A percentile compares a stretch with the other conserved stretches of the same genome.
phyloP scores from a whole-genome alignment of 2,888 invertebrate species.

The Platerodrilus igneus region DNA sequence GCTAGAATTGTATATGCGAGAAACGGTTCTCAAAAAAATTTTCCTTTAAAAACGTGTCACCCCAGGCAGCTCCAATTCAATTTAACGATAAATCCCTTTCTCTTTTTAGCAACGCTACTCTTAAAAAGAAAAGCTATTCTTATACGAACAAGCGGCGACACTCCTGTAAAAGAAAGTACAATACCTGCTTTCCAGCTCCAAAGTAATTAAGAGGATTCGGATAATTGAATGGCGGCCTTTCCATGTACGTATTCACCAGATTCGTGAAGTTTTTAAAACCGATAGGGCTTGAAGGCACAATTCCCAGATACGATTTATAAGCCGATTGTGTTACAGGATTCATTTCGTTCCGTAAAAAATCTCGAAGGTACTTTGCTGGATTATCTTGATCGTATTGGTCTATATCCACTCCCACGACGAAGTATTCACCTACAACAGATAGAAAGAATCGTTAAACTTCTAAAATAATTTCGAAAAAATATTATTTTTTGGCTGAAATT shows the following conservation, averaged over 20 bases:
- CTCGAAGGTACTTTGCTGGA: conserved; percentile 76
- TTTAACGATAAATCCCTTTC: no score
- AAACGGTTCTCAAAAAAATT: no score
- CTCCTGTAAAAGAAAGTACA: no score
- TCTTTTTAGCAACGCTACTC: no score
- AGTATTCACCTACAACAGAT: conserved; percentile 84
- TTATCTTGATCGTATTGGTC: conserved; percentile 78
- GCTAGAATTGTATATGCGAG: no score
- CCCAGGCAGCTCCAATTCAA: no score
- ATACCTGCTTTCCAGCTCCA: conserved; percentile 62
- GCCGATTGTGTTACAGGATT: conserved; percentile 62
- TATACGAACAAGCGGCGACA: no score
- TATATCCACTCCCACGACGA: conserved; percentile 86
- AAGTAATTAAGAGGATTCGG: conserved; percentile 70
- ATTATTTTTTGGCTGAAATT: no score
- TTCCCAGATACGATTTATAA: conserved; percentile 77
- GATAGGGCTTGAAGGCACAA: conserved; percentile 71
- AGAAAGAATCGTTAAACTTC: no score
- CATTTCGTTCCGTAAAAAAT: conserved; percentile 62
- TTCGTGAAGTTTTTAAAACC: conserved; percentile 69
- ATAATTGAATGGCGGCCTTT: conserved; percentile 82
- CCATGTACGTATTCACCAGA: conserved; percentile 77
- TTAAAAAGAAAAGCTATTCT: no score
- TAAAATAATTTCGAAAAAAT: no score
- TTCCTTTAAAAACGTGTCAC: no score